Evolutionary conservation across 1,140 invertebrate genomes (phyloP), one percentile per base, ranked within the genome.

Genomic region (Prorops nasuta): DNA sequence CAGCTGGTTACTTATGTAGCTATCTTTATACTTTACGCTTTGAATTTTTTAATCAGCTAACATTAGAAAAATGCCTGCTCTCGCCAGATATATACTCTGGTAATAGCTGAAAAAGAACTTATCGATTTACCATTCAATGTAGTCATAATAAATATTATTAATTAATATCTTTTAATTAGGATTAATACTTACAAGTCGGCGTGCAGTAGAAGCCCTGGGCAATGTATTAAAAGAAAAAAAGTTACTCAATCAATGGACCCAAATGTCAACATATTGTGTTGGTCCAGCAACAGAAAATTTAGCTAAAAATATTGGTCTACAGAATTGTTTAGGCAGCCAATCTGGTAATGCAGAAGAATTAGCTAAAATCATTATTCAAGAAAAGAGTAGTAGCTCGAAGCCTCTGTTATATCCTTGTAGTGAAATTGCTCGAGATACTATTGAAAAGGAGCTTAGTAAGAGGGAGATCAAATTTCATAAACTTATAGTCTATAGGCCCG

Each of bases 341-440:
- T 54, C 63, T 41, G 74, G 74, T 19, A 77, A 76, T 64, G 56
- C 72, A 8, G 64, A 68, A 39, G 60, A 71, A 31, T 58, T 78
- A 14, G 67, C 66, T 2, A 55, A 69, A 37, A 64, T 60, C 15
- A 71, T 78, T 45, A 37, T 68, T 50, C 20, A 41, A 3, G 35
- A 60, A 44, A 10, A 39, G 6, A 6, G 48, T 15, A 43, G 46
- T 20, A 41, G 37, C 21, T 34, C 44, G 6, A 66, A 63, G 36
- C 65, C 71, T 2, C 36, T 78, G 18, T 49, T 78, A 12, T 71
- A 75, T 24, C 75, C 75, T 16, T 76, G 72, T 34, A 76, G 74
- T 49, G 64, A 67, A 44, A 76, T 78, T 41, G 66, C 70, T 4
- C 47, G 68, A 14, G 69, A 76, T n/a, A 75, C 70, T 16, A 61